Percentiles rank a stretch among this genome's conserved stretches.
These are phyloP conservation scores for Micrasema longulum DNA, from an alignment of 1,140 invertebrate species.

Conservation along the genomic window DNA sequence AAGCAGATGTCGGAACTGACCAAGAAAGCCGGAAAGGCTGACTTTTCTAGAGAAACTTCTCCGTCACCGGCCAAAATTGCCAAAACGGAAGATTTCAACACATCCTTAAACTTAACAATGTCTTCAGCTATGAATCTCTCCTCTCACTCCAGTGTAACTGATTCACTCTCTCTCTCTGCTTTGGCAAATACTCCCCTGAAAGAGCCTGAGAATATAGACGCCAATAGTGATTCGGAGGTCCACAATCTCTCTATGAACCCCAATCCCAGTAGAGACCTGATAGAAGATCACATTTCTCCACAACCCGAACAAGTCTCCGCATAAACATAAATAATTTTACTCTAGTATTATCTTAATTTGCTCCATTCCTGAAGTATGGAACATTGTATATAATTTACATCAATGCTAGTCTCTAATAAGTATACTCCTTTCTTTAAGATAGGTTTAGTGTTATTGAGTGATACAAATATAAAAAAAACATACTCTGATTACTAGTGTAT, in stretches of 20 bases:
- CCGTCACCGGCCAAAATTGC: conserved; percentile 62
- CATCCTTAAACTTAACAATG: conserved; percentile 58
- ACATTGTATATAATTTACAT: conserved; percentile 1
- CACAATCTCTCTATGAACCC: conserved; percentile 48
- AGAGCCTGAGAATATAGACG: conserved; percentile 28
- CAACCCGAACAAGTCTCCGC: conserved; percentile 39
- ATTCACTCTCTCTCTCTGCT: conserved; percentile 63
- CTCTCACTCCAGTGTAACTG: conserved; percentile 61
- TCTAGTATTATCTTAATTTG: conserved; percentile 10
- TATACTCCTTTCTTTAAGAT: background rate
- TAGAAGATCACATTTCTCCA: conserved; percentile 31
- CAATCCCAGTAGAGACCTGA: conserved; percentile 27
- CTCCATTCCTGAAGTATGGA: background rate
- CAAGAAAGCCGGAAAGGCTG: conserved; percentile 66
- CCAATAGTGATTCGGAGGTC: conserved; percentile 39
- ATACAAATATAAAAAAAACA: no score
- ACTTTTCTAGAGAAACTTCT: conserved; percentile 61
- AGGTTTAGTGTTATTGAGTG: no score
- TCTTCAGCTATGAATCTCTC: conserved; percentile 58
- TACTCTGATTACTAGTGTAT: no score
- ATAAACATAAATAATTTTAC: background rate
- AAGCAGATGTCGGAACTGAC: conserved; percentile 68
- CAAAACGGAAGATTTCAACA: conserved; percentile 60
- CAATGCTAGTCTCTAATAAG: conserved; percentile 19
- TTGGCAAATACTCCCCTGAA: conserved; percentile 62